Percentiles rank a stretch among this genome's conserved stretches.
Evolutionary conservation across 2,113 vertebrate genomes (phyloP).

Genomic region (Salminus brasiliensis): DNA sequence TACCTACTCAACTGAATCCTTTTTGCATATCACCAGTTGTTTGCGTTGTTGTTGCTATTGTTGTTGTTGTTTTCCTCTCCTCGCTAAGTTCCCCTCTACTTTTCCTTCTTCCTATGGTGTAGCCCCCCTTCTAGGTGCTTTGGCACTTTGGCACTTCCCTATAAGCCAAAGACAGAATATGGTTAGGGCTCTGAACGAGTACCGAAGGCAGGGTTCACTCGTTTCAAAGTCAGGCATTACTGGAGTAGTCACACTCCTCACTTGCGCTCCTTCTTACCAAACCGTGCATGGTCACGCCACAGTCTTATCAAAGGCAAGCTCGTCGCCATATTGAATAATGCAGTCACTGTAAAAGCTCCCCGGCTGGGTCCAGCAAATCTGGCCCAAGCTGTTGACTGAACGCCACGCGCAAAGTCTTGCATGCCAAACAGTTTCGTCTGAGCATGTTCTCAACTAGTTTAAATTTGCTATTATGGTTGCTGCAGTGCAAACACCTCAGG

Average conservation of each 20-base stretch:
- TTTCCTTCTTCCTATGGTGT: slow-evolving; percentile 32
- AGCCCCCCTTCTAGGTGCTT: neutral
- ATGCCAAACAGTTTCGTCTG: slow-evolving; percentile 23
- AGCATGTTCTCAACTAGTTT: slow-evolving; percentile 4
- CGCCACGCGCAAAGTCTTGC: neutral
- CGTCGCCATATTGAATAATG: neutral
- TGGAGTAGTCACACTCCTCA: neutral
- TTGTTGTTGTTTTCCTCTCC: slow-evolving; percentile 53
- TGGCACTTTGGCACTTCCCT: neutral
- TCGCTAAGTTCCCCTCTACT: slow-evolving; percentile 34
- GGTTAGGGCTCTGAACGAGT: too few species aligned
- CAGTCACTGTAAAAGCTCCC: slow-evolving; percentile 1
- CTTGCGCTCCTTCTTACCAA: neutral
- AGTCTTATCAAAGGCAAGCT: slow-evolving; percentile 39
- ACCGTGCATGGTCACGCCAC: slow-evolving; percentile 9
- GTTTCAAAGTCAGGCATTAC: slow-evolving; percentile 12
- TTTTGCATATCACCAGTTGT: slow-evolving; percentile 36
- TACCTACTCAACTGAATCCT: slow-evolving; percentile 12
- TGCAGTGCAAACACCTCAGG: slow-evolving; percentile 39
- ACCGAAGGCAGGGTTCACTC: too few species aligned
- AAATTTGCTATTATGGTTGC: slow-evolving; percentile 21
- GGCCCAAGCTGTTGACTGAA: neutral
- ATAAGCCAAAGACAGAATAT: neutral
- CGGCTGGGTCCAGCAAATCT: slow-evolving; percentile 8
- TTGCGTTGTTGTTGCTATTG: slow-evolving; percentile 38